Evolutionary conservation across 2,113 vertebrate genomes (phyloP), one percentile per base, ranked within the genome.

Genomic region (Eulemur rufifrons): DNA sequence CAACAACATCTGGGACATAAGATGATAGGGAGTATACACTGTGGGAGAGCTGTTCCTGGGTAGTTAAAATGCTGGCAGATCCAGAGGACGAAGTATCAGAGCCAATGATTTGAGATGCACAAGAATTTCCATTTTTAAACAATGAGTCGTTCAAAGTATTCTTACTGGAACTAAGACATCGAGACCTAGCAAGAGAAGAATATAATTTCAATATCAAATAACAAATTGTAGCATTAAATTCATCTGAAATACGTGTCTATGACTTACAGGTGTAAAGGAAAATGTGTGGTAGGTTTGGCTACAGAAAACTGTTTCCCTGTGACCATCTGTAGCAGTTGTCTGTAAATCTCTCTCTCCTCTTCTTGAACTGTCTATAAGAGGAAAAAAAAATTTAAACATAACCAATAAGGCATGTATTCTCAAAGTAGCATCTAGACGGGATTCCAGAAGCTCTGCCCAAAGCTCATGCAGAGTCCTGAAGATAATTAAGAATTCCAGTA

Each of bases 321-420:
- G 80, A 99, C 99, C 98, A 99, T 98, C 97, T 99, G 98, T 61
- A 99, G 98, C 94, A 99, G 98, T 96, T 99, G 99, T 96, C 99
- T 98, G 98, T 99, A 99, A 87, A 99, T 99, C 96, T 99, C 99
- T 89, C 99, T 99, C 97, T 99, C 99, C 84, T 99, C 99, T 95
- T 99, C 99, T 86, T 98, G 95, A 94, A 99, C 99, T 0, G 99
- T 99, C 99, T 99, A 86, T 2, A 20, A 93, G 95, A 50, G 90
- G 89, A 78, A 77, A 84, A 68, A 92, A 82, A 59, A 96, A 91
- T 7, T 94, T 93, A 95, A 89, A 89, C 23, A 88, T 39, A 94
- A 42, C 1, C 29, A 95, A 88, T 21, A 23, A 96, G 56, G 45
- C 59, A 94, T 91, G 9, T 73, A 29, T 39, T 87, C 61, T 86